Base-by-base conservation (phyloP, 2,797 vertebrate genomes). In the Danio kyathit region DNA sequence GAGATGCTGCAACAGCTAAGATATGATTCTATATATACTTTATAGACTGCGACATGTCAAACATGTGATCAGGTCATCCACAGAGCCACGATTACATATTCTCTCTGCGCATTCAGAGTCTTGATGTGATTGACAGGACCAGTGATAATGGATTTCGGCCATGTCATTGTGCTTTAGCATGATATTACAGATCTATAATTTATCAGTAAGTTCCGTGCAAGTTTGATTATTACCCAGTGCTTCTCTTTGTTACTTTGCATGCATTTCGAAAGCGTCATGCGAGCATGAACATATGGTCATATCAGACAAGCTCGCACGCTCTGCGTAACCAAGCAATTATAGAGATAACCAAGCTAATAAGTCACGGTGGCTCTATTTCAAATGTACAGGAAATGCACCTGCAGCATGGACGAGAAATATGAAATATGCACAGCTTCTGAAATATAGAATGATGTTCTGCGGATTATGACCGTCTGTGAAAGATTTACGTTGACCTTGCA, bases 241-340 rank as follows among this genome's bases (percentile, higher is more conserved):
- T 73, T 64, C 63, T 52, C 66, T 80, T 82, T 80, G 77, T 85
- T 83, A 77, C 74, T 70, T 74, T 46, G 59, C 69, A 76, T 65
- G 76, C 41, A 59, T 74, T 52, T 19, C 29, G 21, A 69, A 56
- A 65, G 70, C 7, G 19, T 56, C 8, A 59, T 49, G 44, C 56
- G 63, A 80, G 57, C 66, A 54, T 46, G 78, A 80, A 66, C 73
- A 80, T 84, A 80, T 72, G 73, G 82, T 46, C 52, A 21, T 76
- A 80, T 84, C 67, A 64, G 67, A 72, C 69, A 82, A 83, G 84
- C 87, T 86, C 88, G 91, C 89, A 41, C 59, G 59, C 54, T 81
- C 60, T 88, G 88, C 87, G 77, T 89, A 89, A 92, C 90, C 88
- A 91, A 86, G 85, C 89, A 91, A 89, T 91, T 91, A 88, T 85